Evolutionary conservation across 30 jellyfish, hydroid and myxozoan genomes (phyloP), one percentile per base, ranked within the genome.

Genomic region (Kudoa iwatai): DNA sequence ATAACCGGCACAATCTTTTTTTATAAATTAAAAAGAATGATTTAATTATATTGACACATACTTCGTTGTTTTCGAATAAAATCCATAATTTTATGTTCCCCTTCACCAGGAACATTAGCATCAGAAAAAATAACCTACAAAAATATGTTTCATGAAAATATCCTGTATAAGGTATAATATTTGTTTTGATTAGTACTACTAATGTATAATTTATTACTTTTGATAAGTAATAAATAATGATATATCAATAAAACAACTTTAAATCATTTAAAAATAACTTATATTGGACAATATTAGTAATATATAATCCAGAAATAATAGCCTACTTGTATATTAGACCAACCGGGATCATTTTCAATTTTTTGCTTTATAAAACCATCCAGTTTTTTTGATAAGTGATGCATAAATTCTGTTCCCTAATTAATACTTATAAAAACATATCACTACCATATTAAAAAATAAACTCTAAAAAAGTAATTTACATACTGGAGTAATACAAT

Each of bases 21-120:
- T 2, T 4, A 15, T 20, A 39, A 19, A 1, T 19, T 2, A 49
- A n/a, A 3, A 2, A 17, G 11, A 4, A 4, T 36, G 9, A 17
- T 21, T 15, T 9, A 44, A 12, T 15, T 17, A 33, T 0, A 23
- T 4, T 35, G 4, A 17, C n/a, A 17, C 45, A 0, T 20, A 61
- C 85, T 71, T 47, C 88, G 30, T 34, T 77, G 94, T 39, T 49
- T 54, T 21, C 94, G 68, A 17, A 77, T 77, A 48, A 36, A 77
- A 41, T 77, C 94, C 94, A 77, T 77, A 17, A 77, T 77, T 54
- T 77, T 61, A 24, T 61, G 85, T 33, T 77, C 94, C 1, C 94
- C 94, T 49, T 77, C 93, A 15, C 93, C 93, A 17, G 93, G 94
- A 17, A 60, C 47, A 40, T 62, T 62, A 2, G 94, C 94, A 57